Evolutionary conservation across 1,140 invertebrate species (phyloP), one percentile per base, ranked within the genome.

Genomic region (Mactra quadrangularis): DNA sequence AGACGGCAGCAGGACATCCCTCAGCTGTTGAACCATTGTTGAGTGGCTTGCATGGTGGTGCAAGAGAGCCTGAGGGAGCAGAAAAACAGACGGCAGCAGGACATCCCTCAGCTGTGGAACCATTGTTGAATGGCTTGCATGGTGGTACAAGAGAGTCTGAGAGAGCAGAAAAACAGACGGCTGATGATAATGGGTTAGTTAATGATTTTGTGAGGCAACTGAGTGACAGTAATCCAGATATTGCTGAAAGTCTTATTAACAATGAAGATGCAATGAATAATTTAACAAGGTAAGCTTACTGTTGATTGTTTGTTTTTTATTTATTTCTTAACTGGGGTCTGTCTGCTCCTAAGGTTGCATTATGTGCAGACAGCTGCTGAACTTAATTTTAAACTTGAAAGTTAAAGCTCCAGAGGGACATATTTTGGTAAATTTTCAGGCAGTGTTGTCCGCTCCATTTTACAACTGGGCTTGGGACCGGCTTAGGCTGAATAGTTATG

Each of bases 171-270:
- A 41, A 64, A 4, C 9, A 64, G 3, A 64, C 60, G n/a, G 1
- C 29, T 1, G 4, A 50, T 47, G 41, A 25, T 15, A 38, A 41
- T 47, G 27, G 27, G 15, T 41, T 15, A 41, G 38, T 15, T 6
- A 41, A 7, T 6, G n/a, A n/a, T 15, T 64, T 64, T 31, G 6
- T 68, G 7, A 47, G 6, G 27, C 1, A 50, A 3, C 45, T 68
- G 25, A 68, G 64, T 25, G 22, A 31, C 4, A 68, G 22, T 15
- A 68, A 68, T 50, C 64, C 64, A 50, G 64, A 33, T 35, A 11
- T 64, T 33, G 15, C 19, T 25, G 9, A 50, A 3, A 68, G 1
- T 2, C 19, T 68, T 11, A 6, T 50, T 11, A 27, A 27, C 31
- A 68, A 50, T 68, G 41, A 38, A 6, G 64, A 50, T 15, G 45